Conservation (phyloP, 2,113 vertebrate genomes). For the Sitta europaea region DNA sequence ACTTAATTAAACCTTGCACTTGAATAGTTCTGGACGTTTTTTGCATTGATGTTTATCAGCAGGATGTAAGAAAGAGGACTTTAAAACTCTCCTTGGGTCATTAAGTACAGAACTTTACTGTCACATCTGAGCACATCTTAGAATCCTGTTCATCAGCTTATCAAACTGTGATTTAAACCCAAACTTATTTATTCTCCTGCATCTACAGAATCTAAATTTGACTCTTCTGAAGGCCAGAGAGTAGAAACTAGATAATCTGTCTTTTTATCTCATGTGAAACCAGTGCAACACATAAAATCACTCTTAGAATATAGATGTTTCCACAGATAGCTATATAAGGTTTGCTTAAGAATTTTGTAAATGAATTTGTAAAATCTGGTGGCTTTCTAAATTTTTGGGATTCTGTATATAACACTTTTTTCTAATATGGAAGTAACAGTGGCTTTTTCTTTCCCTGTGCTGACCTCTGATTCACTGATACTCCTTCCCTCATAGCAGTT, state of each 20-base stretch:
- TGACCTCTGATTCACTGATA: conserved; percentile 14
- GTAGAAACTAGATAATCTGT: background rate
- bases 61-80: background rate
- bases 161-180: background rate
- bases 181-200: background rate
- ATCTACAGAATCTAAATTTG: background rate
- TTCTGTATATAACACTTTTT: background rate
- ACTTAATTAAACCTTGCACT: background rate
- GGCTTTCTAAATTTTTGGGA: background rate
- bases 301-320: background rate
- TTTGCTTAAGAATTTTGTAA: background rate
- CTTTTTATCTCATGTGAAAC: background rate
- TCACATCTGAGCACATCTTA: background rate
- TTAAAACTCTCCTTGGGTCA: background rate
- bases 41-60: background rate
- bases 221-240: background rate
- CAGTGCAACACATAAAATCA: background rate
- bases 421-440: background rate
- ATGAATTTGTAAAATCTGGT: background rate
- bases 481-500: conserved; percentile 33
- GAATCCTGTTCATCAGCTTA: background rate
- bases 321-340: background rate
- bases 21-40: background rate
- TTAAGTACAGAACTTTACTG: background rate
- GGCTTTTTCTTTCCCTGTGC: background rate